These are phyloP conservation scores for Paradoxurus hermaphroditus DNA, from an alignment of 2,113 vertebrate genomes.

Conservation along the genomic window DNA sequence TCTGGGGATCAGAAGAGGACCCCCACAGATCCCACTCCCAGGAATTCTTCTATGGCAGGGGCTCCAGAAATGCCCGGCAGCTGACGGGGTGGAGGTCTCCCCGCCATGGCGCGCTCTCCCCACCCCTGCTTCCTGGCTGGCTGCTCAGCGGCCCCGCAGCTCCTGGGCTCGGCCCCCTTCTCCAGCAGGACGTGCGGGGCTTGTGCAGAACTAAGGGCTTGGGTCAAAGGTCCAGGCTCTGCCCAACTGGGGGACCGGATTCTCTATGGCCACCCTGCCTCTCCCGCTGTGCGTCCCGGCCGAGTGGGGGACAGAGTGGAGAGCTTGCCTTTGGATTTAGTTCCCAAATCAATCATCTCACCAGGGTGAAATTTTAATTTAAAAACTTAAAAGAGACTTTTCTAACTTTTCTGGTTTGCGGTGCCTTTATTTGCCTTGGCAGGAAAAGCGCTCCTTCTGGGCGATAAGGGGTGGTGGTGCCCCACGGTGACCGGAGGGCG, in stretches of 20 bases:
- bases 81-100: background rate
- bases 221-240: background rate
- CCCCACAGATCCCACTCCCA: accelerated
- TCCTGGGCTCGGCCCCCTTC: background rate
- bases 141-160: background rate
- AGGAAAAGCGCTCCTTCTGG: background rate
- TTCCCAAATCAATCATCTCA: conserved; percentile 71
- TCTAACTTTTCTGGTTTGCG: conserved; percentile 72
- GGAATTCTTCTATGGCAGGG: accelerated
- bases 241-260: background rate
- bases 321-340: conserved; percentile 11
- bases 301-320: accelerated
- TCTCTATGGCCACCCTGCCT: background rate
- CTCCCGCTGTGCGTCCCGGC: background rate
- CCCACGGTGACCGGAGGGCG: accelerated
- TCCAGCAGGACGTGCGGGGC: background rate
- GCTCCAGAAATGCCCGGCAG: background rate
- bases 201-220: background rate
- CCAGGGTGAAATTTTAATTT: conserved; percentile 76
- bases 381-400: conserved; percentile 80
- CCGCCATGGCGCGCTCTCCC: background rate
- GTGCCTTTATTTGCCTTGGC: conserved; percentile 50
- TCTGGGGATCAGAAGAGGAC: background rate
- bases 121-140: background rate
- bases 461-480: background rate